Percentiles rank a stretch among this genome's conserved stretches.
phyloP scores from a whole-genome alignment of 2,888 invertebrate species.

The Idaea aversata region DNA sequence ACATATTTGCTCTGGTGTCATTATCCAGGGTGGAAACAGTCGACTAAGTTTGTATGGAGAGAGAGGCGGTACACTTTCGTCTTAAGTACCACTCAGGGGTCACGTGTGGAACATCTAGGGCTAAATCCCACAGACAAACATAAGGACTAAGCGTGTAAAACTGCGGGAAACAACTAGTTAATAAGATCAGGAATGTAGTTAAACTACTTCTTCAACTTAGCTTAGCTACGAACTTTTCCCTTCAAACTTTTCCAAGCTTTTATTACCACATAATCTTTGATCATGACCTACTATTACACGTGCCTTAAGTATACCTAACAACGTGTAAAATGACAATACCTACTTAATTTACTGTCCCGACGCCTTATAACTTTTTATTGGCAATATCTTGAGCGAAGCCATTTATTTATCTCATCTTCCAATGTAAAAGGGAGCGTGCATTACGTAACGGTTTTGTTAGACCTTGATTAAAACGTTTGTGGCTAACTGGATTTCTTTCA shows the following conservation, averaged over 20 bases:
- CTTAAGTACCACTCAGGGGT: no score
- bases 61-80: no score
- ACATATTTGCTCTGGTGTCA: no score
- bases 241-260: not conserved
- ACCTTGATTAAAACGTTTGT: no score
- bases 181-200: no score
- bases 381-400: not conserved
- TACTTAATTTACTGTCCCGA: not conserved
- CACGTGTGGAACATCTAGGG: no score
- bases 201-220: not conserved
- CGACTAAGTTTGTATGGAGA: no score
- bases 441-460: slow-evolving; percentile 1
- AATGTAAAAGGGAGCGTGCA: not conserved
- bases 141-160: no score
- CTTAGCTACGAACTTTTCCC: not conserved
- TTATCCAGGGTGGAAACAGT: no score
- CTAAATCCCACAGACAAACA: no score
- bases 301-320: not conserved
- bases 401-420: not conserved
- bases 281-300: not conserved
- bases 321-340: not conserved
- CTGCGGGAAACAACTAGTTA: no score
- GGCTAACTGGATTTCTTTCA: not conserved
- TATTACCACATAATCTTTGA: not conserved
- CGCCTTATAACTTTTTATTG: not conserved